Evolutionary conservation across 2,113 vertebrate genomes (phyloP), one percentile per base, ranked within the genome.

Genomic region (Chaenocephalus aceratus): DNA sequence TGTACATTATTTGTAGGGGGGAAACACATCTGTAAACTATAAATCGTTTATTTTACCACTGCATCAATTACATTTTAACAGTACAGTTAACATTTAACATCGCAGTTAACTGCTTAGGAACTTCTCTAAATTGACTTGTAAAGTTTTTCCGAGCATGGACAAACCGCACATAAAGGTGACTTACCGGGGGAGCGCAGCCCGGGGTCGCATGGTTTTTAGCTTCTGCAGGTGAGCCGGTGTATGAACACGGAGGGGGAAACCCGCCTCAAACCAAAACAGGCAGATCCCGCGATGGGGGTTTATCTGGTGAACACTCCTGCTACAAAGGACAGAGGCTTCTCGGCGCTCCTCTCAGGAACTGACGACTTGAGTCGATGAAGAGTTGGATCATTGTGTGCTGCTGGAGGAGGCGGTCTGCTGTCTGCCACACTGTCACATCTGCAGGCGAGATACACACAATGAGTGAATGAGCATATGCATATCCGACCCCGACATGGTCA

Each of bases 101-200:
- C 30, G 30, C 30, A 30, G 30, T 30, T 4, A 41, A 41, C 6
- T 7, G 14, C 0, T n/a, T 45, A 1, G 3, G 10, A n/a, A 56
- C 41, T 65, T 8, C 3, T 23, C n/a, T 23, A 12, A 14, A 4
- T 4, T 41, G 36, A 41, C 26, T 21, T 0, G n/a, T 30, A 44
- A 52, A 3, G 36, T 21, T n/a, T 13, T 6, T 30, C 13, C n/a
- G 13, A 58, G 41, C 79, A 36, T 52, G 21, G 18, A 73, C 15
- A 15, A 44, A 18, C 30, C 12, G 48, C 59, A 69, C 26, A 11
- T 0, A 10, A 10, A 21, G 62, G 18, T 2, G n/a, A 81, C 92
- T 91, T 85, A 93, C 92, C 91, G 21, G 34, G 66, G 72, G 41
- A 65, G 84, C 83, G 78, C 90, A 57, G 75, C 79, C 51, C 49